These are phyloP conservation scores for Pelosia muscerda DNA, from an alignment of 2,888 invertebrate genomes.

Conservation along the genomic window DNA sequence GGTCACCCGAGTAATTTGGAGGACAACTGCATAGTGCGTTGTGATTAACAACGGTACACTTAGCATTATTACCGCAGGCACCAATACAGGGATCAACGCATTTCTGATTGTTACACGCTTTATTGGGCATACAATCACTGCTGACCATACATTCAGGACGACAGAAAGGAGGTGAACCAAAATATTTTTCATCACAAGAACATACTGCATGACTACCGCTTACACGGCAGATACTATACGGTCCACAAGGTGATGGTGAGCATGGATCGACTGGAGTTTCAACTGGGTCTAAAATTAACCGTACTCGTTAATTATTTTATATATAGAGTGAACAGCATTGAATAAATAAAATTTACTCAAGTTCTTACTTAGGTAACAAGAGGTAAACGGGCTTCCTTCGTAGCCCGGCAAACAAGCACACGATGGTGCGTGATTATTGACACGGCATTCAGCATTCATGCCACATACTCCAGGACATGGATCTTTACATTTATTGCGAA, in stretches of 20 bases:
- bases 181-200: conserved; percentile 92
- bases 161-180: conserved; percentile 92
- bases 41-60: conserved; percentile 94
- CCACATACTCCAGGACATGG: conserved; percentile 95
- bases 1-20: conserved; percentile 92
- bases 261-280: conserved; percentile 85
- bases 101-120: conserved; percentile 92
- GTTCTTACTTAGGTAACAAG: conserved; percentile 88
- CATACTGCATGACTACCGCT: conserved; percentile 92
- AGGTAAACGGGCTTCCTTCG: conserved; percentile 92
- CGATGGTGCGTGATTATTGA: conserved; percentile 93
- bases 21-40: conserved; percentile 95
- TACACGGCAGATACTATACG: conserved; percentile 92
- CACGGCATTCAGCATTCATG: conserved; percentile 93
- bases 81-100: conserved; percentile 94
- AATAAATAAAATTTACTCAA: conserved; percentile 1
- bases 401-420: conserved; percentile 91
- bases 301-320: conserved; percentile 8
- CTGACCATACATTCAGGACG: conserved; percentile 94
- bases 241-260: conserved; percentile 91
- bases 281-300: conserved; percentile 68
- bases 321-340: conserved; percentile 11
- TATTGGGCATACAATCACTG: conserved; percentile 93
- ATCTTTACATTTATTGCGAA: conserved; percentile 94
- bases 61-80: conserved; percentile 93